These are phyloP conservation scores for Melinaea menophilus DNA, from an alignment of 2,888 invertebrate genomes.

Conservation along the genomic window DNA sequence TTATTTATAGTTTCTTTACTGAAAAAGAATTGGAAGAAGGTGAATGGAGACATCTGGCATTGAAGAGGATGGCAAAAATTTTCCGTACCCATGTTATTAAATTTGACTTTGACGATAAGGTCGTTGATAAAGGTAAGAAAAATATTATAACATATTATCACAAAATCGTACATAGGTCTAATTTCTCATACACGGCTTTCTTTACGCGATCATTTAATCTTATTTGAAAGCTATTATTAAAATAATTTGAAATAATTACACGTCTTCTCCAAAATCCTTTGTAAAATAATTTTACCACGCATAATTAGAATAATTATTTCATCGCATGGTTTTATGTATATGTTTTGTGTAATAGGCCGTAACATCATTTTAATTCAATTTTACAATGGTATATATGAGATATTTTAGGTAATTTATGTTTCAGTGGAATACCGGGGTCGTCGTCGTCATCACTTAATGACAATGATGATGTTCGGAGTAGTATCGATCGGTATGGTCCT, in stretches of 20 bases:
- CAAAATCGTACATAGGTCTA: too few relatives aligned
- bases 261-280: neutral
- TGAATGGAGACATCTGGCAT: conserved; percentile 80
- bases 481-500: conserved; percentile 86
- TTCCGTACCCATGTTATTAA: conserved; percentile 82
- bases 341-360: conserved; percentile 1
- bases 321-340: conserved; percentile 4
- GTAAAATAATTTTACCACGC: conserved; percentile 5
- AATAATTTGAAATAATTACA: conserved; percentile 3
- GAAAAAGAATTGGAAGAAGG: conserved; percentile 64
- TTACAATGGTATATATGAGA: too few relatives aligned
- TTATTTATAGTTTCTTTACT: conserved; percentile 55
- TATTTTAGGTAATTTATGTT: conserved; percentile 15
- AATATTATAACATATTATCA: neutral
- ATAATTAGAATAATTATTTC: conserved; percentile 1
- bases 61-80: conserved; percentile 76
- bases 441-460: conserved; percentile 82
- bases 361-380: neutral
- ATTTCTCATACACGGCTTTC: too few relatives aligned
- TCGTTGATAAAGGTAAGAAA: conserved; percentile 59
- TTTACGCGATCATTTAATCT: too few relatives aligned
- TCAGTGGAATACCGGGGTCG: conserved; percentile 75
- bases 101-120: conserved; percentile 74
- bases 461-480: conserved; percentile 87
- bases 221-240: neutral